Evolutionary conservation across 1,140 invertebrate genomes (phyloP), one percentile per base, ranked within the genome.

Genomic region (Tachypleus tridentatus): DNA sequence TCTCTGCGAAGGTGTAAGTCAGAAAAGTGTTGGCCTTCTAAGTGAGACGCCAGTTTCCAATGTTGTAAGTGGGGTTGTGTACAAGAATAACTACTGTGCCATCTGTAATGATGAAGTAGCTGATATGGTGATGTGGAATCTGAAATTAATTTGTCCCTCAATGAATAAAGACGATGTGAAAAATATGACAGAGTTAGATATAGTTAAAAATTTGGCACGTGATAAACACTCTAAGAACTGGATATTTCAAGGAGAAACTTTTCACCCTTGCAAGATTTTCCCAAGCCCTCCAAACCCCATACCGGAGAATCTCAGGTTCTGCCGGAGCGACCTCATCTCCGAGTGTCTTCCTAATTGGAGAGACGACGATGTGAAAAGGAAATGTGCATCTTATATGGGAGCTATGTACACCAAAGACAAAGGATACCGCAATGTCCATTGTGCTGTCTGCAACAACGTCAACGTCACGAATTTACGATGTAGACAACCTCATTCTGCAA

Each of bases 71-170:
- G 76, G 79, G 3, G 65, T 79, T 51, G 82, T 81, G 0, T 84
- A 82, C 71, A 76, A 76, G 60, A 84, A 84, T 69, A 72, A 77
- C 48, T 80, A 77, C 73, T 84, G 83, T 68, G 81, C 82, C 0
- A 62, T 78, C 4, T 84, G 83, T 69, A 79, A 84, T 72, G 72
- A 74, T 2, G 78, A 79, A 58, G 10, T 48, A 5, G 62, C 57
- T 7, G 61, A 68, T 29, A 49, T 64, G 8, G 62, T 63, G 7
- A 4, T 67, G 1, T 70, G 68, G 68, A 60, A 61, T 4, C 60
- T 63, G 8, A 58, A 52, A 5, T 4, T 70, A n/a, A 59, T 62
- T 29, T 68, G 66, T 29, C 63, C 66, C 29, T 29, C 29, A 29
- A 29, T 29, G 29, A 29, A 29, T 29, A 29, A 29, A 49, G 57